A percentile compares a stretch with the other conserved stretches of the same genome.
Conservation (phyloP, 2,113 vertebrate species). For the Lampris megalopsis region DNA sequence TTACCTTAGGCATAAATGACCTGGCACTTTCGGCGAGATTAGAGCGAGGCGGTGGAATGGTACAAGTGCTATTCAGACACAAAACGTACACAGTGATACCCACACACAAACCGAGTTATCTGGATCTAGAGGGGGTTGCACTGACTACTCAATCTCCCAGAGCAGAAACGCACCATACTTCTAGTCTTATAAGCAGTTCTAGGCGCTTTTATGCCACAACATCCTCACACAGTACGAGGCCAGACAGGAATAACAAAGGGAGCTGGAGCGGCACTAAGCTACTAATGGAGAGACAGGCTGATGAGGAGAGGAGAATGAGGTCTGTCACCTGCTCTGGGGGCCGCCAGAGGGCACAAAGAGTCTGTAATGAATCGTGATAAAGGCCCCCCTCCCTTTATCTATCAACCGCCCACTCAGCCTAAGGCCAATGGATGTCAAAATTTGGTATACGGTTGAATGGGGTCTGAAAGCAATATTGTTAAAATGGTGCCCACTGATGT, state of each 20-base stretch:
- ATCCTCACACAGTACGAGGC: constrained; percentile 60
- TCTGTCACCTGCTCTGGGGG: constrained; percentile 28
- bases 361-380: constrained; percentile 45
- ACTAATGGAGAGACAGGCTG: constrained; percentile 68
- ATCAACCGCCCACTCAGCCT: constrained; percentile 31
- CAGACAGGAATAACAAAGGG: constrained; percentile 71
- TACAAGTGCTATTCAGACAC: constrained; percentile 1
- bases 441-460: constrained; percentile 37
- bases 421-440: constrained; percentile 36
- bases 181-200: constrained; percentile 70
- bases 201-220: constrained; percentile 33
- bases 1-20: constrained; percentile 1
- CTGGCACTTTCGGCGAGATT: background rate
- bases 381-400: constrained; percentile 6
- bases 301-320: constrained; percentile 20
- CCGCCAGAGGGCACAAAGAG: constrained; percentile 59
- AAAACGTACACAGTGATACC: background rate
- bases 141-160: constrained; percentile 31
- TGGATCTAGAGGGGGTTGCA: constrained; percentile 30
- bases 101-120: constrained; percentile 3
- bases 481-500: constrained; percentile 7
- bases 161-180: constrained; percentile 64
- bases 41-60: constrained; percentile 9
- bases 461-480: constrained; percentile 8
- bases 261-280: constrained; percentile 74